Evolutionary conservation across 2,888 invertebrate species (phyloP).

Genomic region (Leucophenga maculata): DNA sequence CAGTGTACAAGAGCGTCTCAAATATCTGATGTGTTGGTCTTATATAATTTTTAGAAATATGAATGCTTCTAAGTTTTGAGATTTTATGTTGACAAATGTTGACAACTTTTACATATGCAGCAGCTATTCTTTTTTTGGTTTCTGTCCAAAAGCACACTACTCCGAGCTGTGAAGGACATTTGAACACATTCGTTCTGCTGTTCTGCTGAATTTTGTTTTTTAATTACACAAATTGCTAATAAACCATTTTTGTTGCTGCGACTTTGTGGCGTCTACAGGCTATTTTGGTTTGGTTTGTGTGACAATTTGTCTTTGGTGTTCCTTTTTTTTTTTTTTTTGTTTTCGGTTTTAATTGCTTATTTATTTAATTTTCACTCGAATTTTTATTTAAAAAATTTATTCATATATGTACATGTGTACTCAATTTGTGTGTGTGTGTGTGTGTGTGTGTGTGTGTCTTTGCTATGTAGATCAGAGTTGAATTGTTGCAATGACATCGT

Average conservation of each 20-base stretch:
- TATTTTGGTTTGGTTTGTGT: no score
- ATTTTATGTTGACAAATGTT: conserved; percentile 18
- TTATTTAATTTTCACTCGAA: background rate
- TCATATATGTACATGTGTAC: background rate
- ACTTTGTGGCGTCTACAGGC: background rate
- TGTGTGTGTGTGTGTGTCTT: background rate
- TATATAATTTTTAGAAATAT: background rate
- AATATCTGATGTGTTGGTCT: no score
- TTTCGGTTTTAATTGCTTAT: background rate
- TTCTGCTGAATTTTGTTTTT: conserved; percentile 39
- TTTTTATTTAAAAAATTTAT: background rate
- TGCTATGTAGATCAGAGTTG: background rate
- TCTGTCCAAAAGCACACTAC: background rate
- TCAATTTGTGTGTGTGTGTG: no score
- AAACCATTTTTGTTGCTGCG: conserved; percentile 35
- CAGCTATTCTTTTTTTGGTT: conserved; percentile 4
- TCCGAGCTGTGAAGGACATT: conserved; percentile 34
- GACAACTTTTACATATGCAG: conserved; percentile 19
- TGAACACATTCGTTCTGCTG: background rate
- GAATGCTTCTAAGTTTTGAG: background rate
- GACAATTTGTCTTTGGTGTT: background rate
- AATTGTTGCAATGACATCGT: conserved; percentile 21
- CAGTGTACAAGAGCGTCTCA: no score
- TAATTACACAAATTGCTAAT: conserved; percentile 59
- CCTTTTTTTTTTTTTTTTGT: background rate